Percentiles rank a stretch among this genome's conserved stretches.
phyloP scores from a whole-genome alignment of 1,140 invertebrate species.

The Macrobrachium nipponense region DNA sequence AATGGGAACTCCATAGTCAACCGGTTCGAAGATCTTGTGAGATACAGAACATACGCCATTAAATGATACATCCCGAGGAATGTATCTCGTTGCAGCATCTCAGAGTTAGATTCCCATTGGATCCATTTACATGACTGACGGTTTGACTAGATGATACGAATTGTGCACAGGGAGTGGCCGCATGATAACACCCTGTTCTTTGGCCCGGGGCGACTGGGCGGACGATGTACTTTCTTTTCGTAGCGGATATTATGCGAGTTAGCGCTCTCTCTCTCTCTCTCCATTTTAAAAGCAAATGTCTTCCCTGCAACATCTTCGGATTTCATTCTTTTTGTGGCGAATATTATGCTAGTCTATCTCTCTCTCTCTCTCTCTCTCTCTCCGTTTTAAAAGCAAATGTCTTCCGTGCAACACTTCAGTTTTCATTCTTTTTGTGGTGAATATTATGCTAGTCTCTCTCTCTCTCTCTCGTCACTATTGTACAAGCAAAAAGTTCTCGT shows the following conservation, averaged over 20 bases:
- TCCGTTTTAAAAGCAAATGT: not conserved
- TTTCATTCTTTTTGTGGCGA: not conserved
- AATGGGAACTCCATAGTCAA: no score
- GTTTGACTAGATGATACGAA: no score
- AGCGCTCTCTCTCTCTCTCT: not conserved
- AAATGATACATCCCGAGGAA: no score
- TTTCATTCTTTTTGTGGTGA: not conserved
- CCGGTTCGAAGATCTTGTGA: no score
- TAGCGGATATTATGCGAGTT: not conserved
- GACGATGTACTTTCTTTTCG: not conserved
- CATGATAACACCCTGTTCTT: no score
- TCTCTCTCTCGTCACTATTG: not conserved
- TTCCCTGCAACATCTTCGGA: not conserved
- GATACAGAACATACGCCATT: no score
- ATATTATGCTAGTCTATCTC: not conserved
- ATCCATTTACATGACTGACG: no score
- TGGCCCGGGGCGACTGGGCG: no score
- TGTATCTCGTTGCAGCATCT: no score
- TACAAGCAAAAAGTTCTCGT: no score
- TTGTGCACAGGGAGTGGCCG: no score
- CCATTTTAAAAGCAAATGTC: not conserved
- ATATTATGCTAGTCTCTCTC: conserved; percentile 2
- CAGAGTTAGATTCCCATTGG: no score
- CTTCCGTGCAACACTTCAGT: not conserved
- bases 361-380: not conserved